Conservation (phyloP, 2,113 vertebrate genomes). For the Psammodynastes pulverulentus region DNA sequence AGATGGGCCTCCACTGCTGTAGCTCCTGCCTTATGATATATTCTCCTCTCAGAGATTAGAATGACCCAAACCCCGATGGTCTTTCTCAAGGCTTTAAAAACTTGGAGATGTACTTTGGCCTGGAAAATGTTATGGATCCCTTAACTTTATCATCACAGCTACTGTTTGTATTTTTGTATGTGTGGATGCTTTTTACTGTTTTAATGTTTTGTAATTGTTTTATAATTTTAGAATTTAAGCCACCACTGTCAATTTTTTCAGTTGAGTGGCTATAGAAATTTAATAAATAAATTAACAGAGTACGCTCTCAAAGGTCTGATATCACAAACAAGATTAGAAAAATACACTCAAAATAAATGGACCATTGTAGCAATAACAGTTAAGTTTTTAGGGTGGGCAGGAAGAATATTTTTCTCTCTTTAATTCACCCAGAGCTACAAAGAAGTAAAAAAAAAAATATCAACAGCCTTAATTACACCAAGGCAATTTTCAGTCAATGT, state of each 20-base stretch:
- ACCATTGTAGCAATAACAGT: neutral
- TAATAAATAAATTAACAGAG: neutral
- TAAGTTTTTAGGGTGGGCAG: neutral
- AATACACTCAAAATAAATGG: neutral
- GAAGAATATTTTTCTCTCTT: neutral
- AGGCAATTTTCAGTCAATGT: neutral
- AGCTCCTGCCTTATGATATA: neutral
- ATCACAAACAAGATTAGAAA: neutral
- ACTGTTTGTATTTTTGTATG: neutral
- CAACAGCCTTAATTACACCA: neutral
- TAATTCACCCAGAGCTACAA: neutral
- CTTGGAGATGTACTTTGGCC: no score
- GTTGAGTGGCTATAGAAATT: neutral
- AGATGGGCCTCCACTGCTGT: neutral
- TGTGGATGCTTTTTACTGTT: neutral
- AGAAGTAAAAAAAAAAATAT: neutral
- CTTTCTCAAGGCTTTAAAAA: no score
- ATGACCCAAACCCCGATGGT: no score
- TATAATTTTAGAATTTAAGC: neutral
- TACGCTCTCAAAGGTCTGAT: neutral
- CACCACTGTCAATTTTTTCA: neutral
- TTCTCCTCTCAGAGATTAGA: neutral
- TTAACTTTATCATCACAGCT: neutral
- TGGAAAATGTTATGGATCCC: no score
- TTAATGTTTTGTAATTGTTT: neutral